Base-by-base conservation (phyloP, 2,797 vertebrate genomes). In the Craterocephalus amniculus region DNA sequence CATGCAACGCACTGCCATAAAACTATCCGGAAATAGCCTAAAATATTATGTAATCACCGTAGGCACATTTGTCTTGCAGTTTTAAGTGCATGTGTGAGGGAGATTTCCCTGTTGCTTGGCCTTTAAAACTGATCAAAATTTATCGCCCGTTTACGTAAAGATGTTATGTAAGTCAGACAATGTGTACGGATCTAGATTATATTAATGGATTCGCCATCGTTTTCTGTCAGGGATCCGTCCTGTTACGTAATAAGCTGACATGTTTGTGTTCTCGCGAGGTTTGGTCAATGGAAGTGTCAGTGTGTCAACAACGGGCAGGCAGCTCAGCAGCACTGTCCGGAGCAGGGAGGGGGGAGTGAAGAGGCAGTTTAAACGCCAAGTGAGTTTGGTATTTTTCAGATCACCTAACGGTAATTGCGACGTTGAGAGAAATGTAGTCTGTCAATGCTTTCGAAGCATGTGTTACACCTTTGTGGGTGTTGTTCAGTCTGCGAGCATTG, bases 271-370 rank as follows among this genome's bases (percentile, higher is more conserved):
- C 89, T 94, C 94, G 94, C 94, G 94, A 57, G 84, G 71, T 84
- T 89, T 88, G 6, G 48, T 36, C 52, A 36, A 77, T 86, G 85
- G 81, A 80, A 85, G 85, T 76, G 89, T 89, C 85, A 79, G 89
- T 93, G 92, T 92, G 90, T 93, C 90, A 92, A 93, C 92, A 91
- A 83, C 88, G 67, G 79, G 31, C 64, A 81, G 79, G 79, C 86
- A 52, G 24, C 7, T 67, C 49, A 70, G 78, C 70, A 67, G 48
- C 79, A 63, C 74, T 78, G 87, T 87, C 89, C 83, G 75, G 79
- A 86, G 87, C 83, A 80, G 89, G 87, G 88, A 88, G 87, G 87
- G 76, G 76, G 79, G 88, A 83, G 84, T 61, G 74, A 67, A 89
- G 79, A 81, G 89, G 90, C 87, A 76, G 73, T 79, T 58, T 43